Percentiles rank a stretch among this genome's conserved stretches.
Evolutionary conservation across 2,888 invertebrate genomes (phyloP).

Genomic region (Mermis nigrescens): DNA sequence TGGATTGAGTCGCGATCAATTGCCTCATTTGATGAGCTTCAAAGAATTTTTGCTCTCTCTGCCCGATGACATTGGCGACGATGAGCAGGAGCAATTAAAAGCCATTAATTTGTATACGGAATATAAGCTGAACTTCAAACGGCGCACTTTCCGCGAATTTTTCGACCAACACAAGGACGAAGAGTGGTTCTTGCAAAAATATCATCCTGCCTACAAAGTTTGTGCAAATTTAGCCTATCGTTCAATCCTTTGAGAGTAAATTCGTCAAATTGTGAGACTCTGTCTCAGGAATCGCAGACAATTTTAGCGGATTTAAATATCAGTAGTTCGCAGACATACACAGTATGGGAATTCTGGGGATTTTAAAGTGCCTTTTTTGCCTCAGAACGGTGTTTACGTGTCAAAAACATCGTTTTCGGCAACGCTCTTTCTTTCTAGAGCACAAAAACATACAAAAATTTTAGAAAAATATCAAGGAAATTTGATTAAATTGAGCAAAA

Average conservation of each 20-base stretch:
- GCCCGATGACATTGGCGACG: slow-evolving; percentile 74
- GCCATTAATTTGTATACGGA: slow-evolving; percentile 86
- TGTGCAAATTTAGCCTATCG: neutral
- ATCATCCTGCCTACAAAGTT: slow-evolving; percentile 11
- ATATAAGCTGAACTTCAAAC: slow-evolving; percentile 82
- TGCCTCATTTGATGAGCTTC: slow-evolving; percentile 59
- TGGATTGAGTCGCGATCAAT: neutral
- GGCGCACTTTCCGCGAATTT: slow-evolving; percentile 88
- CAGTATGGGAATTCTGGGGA: too few relatives aligned
- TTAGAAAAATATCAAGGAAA: too few relatives aligned
- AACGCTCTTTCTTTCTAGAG: too few relatives aligned
- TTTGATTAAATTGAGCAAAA: too few relatives aligned
- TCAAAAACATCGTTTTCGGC: too few relatives aligned
- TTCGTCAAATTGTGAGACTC: neutral
- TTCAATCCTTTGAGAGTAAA: neutral
- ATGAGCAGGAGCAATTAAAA: slow-evolving; percentile 48
- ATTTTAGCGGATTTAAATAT: too few relatives aligned
- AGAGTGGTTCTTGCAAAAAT: slow-evolving; percentile 14
- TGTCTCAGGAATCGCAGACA: too few relatives aligned
- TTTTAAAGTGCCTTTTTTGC: too few relatives aligned
- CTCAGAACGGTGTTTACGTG: too few relatives aligned
- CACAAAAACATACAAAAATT: too few relatives aligned
- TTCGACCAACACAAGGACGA: slow-evolving; percentile 76
- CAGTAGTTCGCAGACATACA: too few relatives aligned
- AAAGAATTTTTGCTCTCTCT: slow-evolving; percentile 85